phyloP scores from a whole-genome alignment of 2,113 vertebrate species.

The Cottus gobio region DNA sequence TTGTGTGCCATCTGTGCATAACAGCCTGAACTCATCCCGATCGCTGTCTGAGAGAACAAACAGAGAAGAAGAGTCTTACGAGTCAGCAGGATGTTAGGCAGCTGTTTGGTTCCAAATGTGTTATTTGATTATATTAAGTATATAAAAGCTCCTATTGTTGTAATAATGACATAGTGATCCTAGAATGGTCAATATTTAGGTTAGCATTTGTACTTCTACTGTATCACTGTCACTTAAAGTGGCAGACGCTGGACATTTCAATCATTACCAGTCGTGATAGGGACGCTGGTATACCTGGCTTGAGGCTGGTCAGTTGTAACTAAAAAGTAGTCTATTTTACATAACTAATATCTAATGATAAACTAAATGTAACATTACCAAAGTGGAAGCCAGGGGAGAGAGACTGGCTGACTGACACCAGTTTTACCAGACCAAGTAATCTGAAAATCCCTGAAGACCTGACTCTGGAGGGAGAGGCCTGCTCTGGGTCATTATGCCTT shows the following conservation, averaged over 20 bases:
- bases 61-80: background rate
- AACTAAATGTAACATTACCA: background rate
- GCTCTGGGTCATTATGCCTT: background rate
- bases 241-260: background rate
- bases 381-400: background rate
- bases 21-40: conserved; percentile 80
- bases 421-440: no score
- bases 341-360: background rate
- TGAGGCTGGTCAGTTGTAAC: no score
- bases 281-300: background rate
- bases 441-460: no score
- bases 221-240: background rate
- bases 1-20: conserved; percentile 87
- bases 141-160: background rate
- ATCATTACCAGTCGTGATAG: background rate
- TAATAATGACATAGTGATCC: background rate
- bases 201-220: background rate
- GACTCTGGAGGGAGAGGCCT: background rate
- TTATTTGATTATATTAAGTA: background rate
- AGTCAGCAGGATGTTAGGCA: background rate
- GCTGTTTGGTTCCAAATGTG: background rate
- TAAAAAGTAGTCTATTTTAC: no score
- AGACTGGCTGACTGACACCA: background rate
- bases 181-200: background rate
- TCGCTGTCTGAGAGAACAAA: conserved; percentile 78